Evolutionary conservation across 2,797 vertebrate species (phyloP), one percentile per base, ranked within the genome.

Genomic region (Leptodactylus fallax): DNA sequence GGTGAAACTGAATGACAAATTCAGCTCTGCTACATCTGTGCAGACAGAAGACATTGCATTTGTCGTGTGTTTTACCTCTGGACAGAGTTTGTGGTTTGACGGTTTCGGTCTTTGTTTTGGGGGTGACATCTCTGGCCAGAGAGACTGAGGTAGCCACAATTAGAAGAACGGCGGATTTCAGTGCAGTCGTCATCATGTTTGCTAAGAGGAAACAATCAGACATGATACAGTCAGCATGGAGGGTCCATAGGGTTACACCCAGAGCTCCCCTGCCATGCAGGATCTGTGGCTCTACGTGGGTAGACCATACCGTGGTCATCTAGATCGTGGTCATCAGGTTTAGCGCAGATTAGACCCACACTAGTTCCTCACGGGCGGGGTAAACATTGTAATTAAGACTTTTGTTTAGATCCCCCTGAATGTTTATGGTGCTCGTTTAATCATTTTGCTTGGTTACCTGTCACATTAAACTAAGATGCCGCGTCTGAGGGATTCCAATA

Each of bases 31-130:
- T 65, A 12, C n/a, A 65, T 25, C 23, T 25, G 23, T 0, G n/a
- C 11, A 45, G 16, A 19, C 67, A 65, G 3, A 17, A 45, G 27
- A 49, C 45, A 72, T 7, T 17, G 36, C 19, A 47, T 0, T 1
- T n/a, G 45, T 83, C 45, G 17, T 71, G 7, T 16, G 25, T 78
- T 25, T 85, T 81, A 99, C 98, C 98, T 97, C 98, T 96, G 91
- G 97, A 98, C 23, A 99, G 96, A 6, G 97, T 98, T 94, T 99
- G 97, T 58, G 97, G 97, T 84, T 81, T 65, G 9, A 2, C 2
- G 0, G 90, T 27, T 3, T 95, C 95, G 61, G 94, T 93, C 91
- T 96, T 97, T 7, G 94, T 92, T 90, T 95, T 96, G 45, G 94
- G 94, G 0, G 93, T 90, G 49, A 11, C 71, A 0, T 95, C 95